Evolutionary conservation across 2,797 vertebrate genomes (phyloP), one percentile per base, ranked within the genome.

Genomic region (Catostomus latipinnis): DNA sequence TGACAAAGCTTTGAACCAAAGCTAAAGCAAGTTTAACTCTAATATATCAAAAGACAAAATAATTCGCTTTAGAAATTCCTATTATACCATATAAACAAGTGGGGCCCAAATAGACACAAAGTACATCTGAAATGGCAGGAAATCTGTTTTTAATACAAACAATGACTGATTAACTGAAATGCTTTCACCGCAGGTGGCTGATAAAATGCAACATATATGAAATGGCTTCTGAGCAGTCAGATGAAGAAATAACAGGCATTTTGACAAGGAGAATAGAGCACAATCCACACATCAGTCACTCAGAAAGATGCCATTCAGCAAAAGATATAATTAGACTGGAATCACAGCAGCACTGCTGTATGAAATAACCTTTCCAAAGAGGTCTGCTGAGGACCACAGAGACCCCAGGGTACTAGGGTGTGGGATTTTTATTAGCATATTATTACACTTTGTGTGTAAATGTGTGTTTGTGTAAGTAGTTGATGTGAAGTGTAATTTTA

Each of bases 261-360:
- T 70, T 61, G 70, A 78, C 60, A 56, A 81, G 63, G 60, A 78
- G 69, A 74, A 74, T 63, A 43, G 65, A 83, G 82, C 66, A 81
- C 13, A 48, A 61, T 57, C 49, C 69, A 68, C 74, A 74, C 69
- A 54, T 78, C 74, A 67, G 50, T 58, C 18, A 50, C 58, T 75
- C 45, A 43, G 56, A 71, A 79, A 80, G 46, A 74, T 13, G 0
- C n/a, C 8, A 60, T 69, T 80, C 77, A 68, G 65, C 69, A 74
- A 62, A 61, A 71, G 53, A 63, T 66, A 72, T 78, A 81, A 81
- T 83, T 85, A 85, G 65, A 61, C 71, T 62, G 67, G 57, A 81
- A 68, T 73, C 71, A 76, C 70, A 78, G 53, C 43, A 14, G 58
- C n/a, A 61, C 48, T 13, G 22, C n/a, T 60, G 54, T 34, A 48